Evolutionary conservation across 2,888 invertebrate species (phyloP), one percentile per base, ranked within the genome.

Genomic region (Acanthosepion lycidas): DNA sequence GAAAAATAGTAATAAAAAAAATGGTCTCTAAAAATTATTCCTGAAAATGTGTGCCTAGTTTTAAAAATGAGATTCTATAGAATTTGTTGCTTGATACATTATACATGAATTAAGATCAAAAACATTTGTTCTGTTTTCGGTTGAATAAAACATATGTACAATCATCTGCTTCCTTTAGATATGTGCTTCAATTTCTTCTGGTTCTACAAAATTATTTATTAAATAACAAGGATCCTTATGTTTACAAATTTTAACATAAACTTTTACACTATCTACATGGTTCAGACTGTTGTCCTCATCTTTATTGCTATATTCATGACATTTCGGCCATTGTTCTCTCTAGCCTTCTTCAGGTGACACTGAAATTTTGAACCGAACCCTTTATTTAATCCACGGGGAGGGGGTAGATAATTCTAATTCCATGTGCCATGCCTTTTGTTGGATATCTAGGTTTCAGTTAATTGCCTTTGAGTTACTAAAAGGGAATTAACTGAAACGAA

Each of bases 21-120:
- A 15, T 78, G n/a, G n/a, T 78, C 33, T 78, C 78, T n/a, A 78
- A 78, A 78, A 78, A 78, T 78, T n/a, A 78, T 78, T 78, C n/a
- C 78, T 78, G 78, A 78, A 78, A 78, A 78, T 78, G 78, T 78
- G 78, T 78, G 78, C 78, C n/a, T 78, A 78, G 78, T 78, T 78
- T 78, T 78, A 78, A 33, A 78, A 78, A 78, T 78, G 78, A n/a
- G 78, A 78, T 78, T 78, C n/a, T n/a, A n/a, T 78, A 78, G 78
- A 78, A 78, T n/a, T 78, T 78, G n/a, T n/a, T 78, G 78, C 78
- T n/a, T 78, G 78, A 78, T 78, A 33, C n/a, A 78, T 78, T 78
- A 78, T 78, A 33, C 78, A 78, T 78, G 78, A 78, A 78, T 78
- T 78, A 78, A 78, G 78, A 78, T 78, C 78, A 78, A 33, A 78